phyloP scores from a whole-genome alignment of 1,140 invertebrate genomes.

The Zophobas morio region DNA sequence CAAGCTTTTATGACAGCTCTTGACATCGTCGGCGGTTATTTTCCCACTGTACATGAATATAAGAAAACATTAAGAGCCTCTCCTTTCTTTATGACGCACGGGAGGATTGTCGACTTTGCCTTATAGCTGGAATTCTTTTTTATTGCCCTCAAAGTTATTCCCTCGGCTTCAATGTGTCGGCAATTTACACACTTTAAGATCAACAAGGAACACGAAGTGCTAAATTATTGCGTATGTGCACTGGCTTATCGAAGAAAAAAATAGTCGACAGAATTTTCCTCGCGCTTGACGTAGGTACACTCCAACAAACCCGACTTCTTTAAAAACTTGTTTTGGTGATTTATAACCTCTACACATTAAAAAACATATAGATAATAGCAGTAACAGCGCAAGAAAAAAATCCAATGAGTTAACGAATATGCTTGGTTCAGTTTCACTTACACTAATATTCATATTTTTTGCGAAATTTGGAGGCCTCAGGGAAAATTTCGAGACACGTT shows the following conservation, averaged over 20 bases:
- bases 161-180: constrained; percentile 46
- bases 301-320: no score
- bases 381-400: no score
- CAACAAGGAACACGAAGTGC: constrained; percentile 23
- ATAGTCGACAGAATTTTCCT: neutral
- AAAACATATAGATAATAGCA: no score
- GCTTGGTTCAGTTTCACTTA: no score
- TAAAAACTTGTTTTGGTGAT: no score
- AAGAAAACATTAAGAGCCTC: constrained; percentile 48
- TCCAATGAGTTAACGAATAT: no score
- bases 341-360: no score
- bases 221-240: constrained; percentile 1
- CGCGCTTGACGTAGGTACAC: neutral
- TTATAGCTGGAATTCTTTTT: constrained; percentile 46
- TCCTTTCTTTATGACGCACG: constrained; percentile 46
- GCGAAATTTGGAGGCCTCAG: no score
- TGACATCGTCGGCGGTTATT: constrained; percentile 37
- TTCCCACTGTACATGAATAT: constrained; percentile 48
- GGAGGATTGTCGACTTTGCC: constrained; percentile 45
- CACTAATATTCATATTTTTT: no score
- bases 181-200: constrained; percentile 48
- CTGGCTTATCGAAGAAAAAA: neutral
- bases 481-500: no score
- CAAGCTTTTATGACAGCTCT: constrained; percentile 25
- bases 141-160: constrained; percentile 46